Evolutionary conservation across 2,888 invertebrate species (phyloP), one percentile per base, ranked within the genome.

Genomic region (Drosophila subquinaria): DNA sequence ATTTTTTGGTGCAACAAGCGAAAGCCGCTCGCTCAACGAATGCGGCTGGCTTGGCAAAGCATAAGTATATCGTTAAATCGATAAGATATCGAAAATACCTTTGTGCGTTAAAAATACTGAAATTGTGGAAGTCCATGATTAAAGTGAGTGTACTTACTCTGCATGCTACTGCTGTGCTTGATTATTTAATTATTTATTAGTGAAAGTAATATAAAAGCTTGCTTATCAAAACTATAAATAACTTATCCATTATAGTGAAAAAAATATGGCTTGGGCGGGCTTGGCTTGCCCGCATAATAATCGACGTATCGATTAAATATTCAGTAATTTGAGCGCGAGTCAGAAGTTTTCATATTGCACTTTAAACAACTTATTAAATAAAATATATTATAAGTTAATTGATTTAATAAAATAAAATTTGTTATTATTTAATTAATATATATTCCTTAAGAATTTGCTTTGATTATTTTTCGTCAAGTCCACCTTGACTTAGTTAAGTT

Each of bases 1-100:
- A 5, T 27, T 27, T 5, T 27, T 23, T 23, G 4, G 3, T 79
- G 79, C 88, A 79, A 87, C 88, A 87, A 85, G 23, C 4, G 23
- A 23, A 4, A 20, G 23, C 23, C 23, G 23, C 23, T 35, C 23
- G 23, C 23, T 35, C 23, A 23, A 23, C 5, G 6, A 5, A 27
- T 6, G 23, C 23, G 15, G 6, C 13, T 61, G 10, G 38, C 23
- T 36, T n/a, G 20, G 20, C 20, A 11, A 11, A 4, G 38, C 13
- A 17, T 1, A 1, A n/a, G n/a, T n/a, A n/a, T n/a, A n/a, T n/a
- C n/a, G n/a, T n/a, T n/a, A n/a, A 17, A 42, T 17, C 42, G 42
- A 42, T 42, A 11, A 0, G 6, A 8, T 42, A 42, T 20, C 42
- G 42, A 42, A 15, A 42, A 3, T 10, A 20, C 20, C 1, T 17